Conservation (phyloP, 1,140 invertebrate species). For the Lanistes nyassanus region DNA sequence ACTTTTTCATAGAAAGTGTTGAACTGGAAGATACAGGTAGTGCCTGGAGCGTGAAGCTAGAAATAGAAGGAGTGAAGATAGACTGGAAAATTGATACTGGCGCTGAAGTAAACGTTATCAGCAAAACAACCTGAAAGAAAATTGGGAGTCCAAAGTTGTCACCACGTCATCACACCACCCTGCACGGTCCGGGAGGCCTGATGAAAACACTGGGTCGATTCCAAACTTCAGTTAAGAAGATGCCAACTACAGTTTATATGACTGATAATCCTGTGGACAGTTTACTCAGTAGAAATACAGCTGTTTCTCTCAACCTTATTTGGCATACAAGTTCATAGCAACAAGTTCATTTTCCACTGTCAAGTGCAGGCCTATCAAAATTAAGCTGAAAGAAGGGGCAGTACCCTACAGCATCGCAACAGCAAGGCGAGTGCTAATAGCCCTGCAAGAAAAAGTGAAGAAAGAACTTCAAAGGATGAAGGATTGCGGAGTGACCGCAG, state of each 20-base stretch:
- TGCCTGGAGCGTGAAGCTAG: too few relatives aligned
- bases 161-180: neutral
- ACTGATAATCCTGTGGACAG: neutral
- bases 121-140: neutral
- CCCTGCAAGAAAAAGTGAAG: neutral
- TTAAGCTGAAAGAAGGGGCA: constrained; percentile 5
- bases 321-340: too few relatives aligned
- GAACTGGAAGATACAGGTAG: neutral
- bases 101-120: neutral
- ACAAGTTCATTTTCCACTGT: neutral
- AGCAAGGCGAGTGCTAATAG: constrained; percentile 6
- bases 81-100: constrained; percentile 1
- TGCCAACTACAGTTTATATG: neutral
- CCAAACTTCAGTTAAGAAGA: neutral
- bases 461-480: constrained; percentile 9
- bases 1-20: too few relatives aligned
- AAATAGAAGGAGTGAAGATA: neutral
- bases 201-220: neutral
- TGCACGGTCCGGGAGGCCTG: neutral
- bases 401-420: constrained; percentile 14
- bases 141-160: neutral
- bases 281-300: constrained; percentile 1
- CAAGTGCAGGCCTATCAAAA: neutral
- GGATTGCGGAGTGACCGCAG: neutral
- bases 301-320: neutral